These are phyloP conservation scores for Macrosiphum euphorbiae DNA, from an alignment of 2,888 invertebrate genomes.

Conservation along the genomic window DNA sequence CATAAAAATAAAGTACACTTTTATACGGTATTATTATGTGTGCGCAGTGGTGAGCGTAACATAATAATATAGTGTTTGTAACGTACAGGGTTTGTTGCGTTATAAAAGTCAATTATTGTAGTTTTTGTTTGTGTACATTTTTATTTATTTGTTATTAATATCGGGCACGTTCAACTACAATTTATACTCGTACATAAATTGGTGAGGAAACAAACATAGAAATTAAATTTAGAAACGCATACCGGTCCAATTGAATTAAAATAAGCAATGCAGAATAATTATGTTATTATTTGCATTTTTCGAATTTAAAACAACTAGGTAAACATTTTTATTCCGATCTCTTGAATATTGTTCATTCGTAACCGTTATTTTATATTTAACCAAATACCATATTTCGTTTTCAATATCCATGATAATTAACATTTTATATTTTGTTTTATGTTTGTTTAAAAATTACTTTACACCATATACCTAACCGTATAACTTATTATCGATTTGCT, in stretches of 20 bases:
- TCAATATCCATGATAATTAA: neutral
- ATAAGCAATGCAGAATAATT: neutral
- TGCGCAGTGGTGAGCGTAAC: neutral
- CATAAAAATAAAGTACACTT: constrained; percentile 21
- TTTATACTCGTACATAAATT: neutral
- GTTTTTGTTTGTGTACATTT: neutral
- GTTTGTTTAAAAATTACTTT: neutral
- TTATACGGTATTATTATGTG: neutral
- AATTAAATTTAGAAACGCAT: neutral
- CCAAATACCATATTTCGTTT: neutral
- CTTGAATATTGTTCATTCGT: neutral
- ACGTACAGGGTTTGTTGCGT: neutral
- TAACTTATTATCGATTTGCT: neutral
- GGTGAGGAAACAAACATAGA: neutral
- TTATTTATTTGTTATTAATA: neutral
- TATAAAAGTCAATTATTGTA: constrained; percentile 1
- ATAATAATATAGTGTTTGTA: neutral
- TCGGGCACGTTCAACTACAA: neutral
- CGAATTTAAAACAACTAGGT: neutral
- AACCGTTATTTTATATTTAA: neutral
- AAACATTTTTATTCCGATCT: neutral
- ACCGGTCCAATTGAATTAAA: neutral
- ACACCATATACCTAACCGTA: neutral
- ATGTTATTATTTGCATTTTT: neutral
- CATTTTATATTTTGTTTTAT: neutral